Evolutionary conservation across 1,140 invertebrate genomes (phyloP), one percentile per base, ranked within the genome.

Genomic region (Apis laboriosa): DNA sequence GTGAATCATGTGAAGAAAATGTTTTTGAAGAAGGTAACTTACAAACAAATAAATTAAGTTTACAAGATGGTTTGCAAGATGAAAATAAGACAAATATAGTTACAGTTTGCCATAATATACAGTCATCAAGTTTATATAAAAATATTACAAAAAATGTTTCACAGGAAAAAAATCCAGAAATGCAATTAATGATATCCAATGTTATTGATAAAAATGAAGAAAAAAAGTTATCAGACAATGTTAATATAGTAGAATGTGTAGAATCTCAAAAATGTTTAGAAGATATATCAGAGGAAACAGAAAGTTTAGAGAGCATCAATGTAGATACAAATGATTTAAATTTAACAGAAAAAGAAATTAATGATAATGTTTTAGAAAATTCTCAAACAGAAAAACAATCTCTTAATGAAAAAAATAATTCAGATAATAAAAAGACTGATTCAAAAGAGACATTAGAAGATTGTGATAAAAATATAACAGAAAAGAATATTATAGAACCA

Each of bases 401-500:
- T 67, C 4, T 55, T 24, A 78, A 17, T 34, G 76, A 88, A 19
- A 70, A 15, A 64, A 51, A 64, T 24, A 13, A 55, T 24, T 63
- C n/a, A 15, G 79, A 34, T 70, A 81, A 19, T 51, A 88, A 79
- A 74, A 78, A 60, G 15, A 61, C 68, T 19, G 84, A 88, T 3
- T 74, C 81, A 43, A 84, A 88, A 17, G 77, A 34, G 24, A 77
- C 58, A 76, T 63, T 63, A 43, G 79, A 85, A 58, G 77, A 70
- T 64, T 13, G 51, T 70, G 68, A 66, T 9, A 91, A 89, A 49
- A 86, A 89, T 76, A 8, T 60, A 15, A 28, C 28, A 11, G 84
- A 88, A 11, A 90, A 92, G 58, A 90, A 80, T 55, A 60, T 83
- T 9, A 17, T 77, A 28, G 89, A 90, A 60, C 90, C 86, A 63